Base-by-base conservation (phyloP, 2,797 vertebrate genomes). In the Hapalemur alaotrensis region DNA sequence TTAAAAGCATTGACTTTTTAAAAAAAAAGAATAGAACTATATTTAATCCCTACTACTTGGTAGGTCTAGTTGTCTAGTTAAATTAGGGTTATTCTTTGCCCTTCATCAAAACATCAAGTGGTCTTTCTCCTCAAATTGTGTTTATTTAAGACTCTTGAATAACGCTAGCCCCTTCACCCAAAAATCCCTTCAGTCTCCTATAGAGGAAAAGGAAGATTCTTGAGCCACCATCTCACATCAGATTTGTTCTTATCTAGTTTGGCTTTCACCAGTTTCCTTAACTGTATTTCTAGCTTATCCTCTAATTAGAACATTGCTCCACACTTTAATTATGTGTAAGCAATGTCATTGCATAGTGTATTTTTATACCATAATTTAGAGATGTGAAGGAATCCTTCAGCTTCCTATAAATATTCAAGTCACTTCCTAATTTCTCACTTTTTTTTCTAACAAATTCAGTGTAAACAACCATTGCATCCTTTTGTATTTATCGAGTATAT, bases 111-210 rank as follows among this genome's bases (percentile, higher is more conserved):
- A 79, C n/a, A 59, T 79, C 8, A 92, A 59, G 38, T 85, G 14
- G 2, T 86, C 91, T 96, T 97, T 89, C 32, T 91, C 61, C n/a
- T 91, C 20, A 46, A 91, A 78, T 86, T 91, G 25, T 92, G 28
- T 95, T 95, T 93, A 78, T 32, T 96, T 41, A 97, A 28, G 30
- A 82, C 43, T 69, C 25, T 91, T 86, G 14, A 59, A 46, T 82
- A 82, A 70, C 41, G 32, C 2, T n/a, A 89, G 48, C 52, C 70
- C 18, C 11, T n/a, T 28, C 20, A 54, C 14, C n/a, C 52, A 52
- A 15, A 54, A 87, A 18, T 3, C 20, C 61, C 23, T 59, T n/a
- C 9, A 43, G 13, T 84, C 13, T 90, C 8, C 43, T 86, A 1
- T 30, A 28, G n/a, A 90, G 35, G 38, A 57, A 48, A 79, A 89